A percentile compares a stretch with the other conserved stretches of the same genome.
Evolutionary conservation across 2,888 invertebrate species (phyloP).

Genomic region (Heliconius aoede): DNA sequence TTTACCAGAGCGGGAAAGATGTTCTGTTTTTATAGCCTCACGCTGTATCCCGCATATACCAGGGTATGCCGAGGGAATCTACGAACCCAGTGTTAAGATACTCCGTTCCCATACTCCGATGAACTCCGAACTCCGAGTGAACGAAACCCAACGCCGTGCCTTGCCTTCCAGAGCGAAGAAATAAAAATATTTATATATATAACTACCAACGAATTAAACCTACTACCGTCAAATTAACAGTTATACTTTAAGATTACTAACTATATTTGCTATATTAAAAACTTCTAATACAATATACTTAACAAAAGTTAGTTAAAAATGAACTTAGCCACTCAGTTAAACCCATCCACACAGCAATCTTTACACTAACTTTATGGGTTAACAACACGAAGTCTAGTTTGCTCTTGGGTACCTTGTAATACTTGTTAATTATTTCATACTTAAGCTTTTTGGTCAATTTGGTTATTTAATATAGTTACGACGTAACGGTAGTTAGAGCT

Average conservation of each 20-base stretch:
- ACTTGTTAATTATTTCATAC: constrained; percentile 40
- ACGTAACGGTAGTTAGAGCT: neutral
- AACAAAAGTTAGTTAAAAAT: neutral
- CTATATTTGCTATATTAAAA: neutral
- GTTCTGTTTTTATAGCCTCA: neutral
- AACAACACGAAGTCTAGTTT: constrained; percentile 49
- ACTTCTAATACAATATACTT: neutral
- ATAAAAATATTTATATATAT: no score
- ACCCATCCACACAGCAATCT: constrained; percentile 41
- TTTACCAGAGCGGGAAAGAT: no score
- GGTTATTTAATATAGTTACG: constrained; percentile 12
- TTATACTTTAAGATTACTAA: no score
- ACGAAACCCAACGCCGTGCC: no score
- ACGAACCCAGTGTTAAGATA: neutral
- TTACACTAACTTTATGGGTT: constrained; percentile 49
- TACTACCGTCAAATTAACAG: no score
- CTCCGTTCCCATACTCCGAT: neutral
- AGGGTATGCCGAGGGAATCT: neutral
- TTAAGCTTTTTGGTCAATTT: constrained; percentile 15
- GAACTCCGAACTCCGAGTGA: no score
- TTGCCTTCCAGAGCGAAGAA: neutral
- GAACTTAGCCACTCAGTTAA: constrained; percentile 39
- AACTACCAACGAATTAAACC: no score
- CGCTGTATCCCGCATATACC: neutral
- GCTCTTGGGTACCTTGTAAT: constrained; percentile 2